Percentiles rank a stretch among this genome's conserved stretches.
Evolutionary conservation across 2,888 invertebrate species (phyloP).

Genomic region (Leptopilina drosophilae): DNA sequence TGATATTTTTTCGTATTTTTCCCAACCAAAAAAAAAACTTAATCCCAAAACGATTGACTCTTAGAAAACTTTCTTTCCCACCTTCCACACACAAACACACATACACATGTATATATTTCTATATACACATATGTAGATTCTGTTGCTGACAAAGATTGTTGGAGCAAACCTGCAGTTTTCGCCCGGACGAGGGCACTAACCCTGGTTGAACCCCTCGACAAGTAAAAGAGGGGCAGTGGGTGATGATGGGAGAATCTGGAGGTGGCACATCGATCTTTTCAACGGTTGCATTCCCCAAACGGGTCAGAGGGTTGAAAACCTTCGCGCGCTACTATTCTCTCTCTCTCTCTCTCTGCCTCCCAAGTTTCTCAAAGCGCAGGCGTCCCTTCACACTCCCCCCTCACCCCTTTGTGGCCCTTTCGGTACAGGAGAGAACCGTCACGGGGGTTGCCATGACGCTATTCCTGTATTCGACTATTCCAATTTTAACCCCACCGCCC

Average conservation of each 20-base stretch:
- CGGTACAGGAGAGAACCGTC: constrained; percentile 9
- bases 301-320: constrained; percentile 73
- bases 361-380: constrained; percentile 56
- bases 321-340: constrained; percentile 60
- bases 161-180: constrained; percentile 38
- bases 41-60: too few relatives aligned
- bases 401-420: constrained; percentile 6
- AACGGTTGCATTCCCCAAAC: constrained; percentile 64
- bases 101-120: too few relatives aligned
- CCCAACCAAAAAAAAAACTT: too few relatives aligned
- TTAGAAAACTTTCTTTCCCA: too few relatives aligned
- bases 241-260: constrained; percentile 47
- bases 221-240: constrained; percentile 49
- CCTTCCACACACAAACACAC: too few relatives aligned
- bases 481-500: constrained; percentile 22
- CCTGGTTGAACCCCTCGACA: constrained; percentile 71
- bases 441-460: constrained; percentile 50
- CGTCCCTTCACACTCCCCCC: constrained; percentile 42
- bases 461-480: constrained; percentile 36
- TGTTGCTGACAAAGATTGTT: constrained; percentile 18
- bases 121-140: neutral
- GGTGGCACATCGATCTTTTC: constrained; percentile 73
- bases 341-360: too few relatives aligned
- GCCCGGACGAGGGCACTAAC: constrained; percentile 75
- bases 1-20: too few relatives aligned